phyloP scores from a whole-genome alignment of 1,140 invertebrate genomes.

The Anastrepha ludens region DNA sequence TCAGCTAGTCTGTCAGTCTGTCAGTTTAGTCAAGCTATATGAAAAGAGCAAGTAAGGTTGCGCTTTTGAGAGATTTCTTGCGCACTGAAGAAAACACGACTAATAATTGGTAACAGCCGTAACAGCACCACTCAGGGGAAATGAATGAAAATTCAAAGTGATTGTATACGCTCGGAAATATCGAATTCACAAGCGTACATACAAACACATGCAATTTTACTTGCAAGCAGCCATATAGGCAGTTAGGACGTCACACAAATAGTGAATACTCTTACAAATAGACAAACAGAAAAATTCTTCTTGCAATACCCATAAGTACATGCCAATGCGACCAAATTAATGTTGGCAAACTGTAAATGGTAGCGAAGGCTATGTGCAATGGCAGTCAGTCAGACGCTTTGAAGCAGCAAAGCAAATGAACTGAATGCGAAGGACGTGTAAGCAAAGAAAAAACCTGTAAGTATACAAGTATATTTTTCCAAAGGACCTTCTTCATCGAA shows the following conservation, averaged over 20 bases:
- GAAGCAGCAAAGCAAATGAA: conserved; percentile 43
- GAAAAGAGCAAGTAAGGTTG: neutral
- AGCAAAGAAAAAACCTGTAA: conserved; percentile 17
- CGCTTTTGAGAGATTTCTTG: conserved; percentile 2
- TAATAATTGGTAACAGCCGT: conserved; percentile 19
- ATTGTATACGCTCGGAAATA: neutral
- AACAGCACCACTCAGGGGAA: conserved; percentile 2
- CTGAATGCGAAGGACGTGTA: conserved; percentile 18
- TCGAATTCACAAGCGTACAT: neutral
- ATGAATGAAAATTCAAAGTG: conserved; percentile 17
- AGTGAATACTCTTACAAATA: neutral
- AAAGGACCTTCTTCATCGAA: conserved; percentile 4
- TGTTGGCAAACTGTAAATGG: conserved; percentile 45
- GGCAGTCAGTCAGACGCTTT: conserved; percentile 19
- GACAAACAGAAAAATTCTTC: neutral
- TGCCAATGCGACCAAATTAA: conserved; percentile 45
- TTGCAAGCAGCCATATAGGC: too few species aligned
- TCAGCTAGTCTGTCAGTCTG: neutral
- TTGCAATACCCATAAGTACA: neutral
- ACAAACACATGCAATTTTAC: neutral
- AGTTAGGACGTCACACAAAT: neutral
- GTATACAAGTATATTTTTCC: neutral
- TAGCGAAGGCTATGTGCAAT: conserved; percentile 34
- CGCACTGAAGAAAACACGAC: neutral
- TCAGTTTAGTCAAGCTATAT: neutral